Percentiles rank a stretch among this genome's conserved stretches.
Evolutionary conservation across 2,888 invertebrate species (phyloP).

Genomic region (Habrosyne pyritoides): DNA sequence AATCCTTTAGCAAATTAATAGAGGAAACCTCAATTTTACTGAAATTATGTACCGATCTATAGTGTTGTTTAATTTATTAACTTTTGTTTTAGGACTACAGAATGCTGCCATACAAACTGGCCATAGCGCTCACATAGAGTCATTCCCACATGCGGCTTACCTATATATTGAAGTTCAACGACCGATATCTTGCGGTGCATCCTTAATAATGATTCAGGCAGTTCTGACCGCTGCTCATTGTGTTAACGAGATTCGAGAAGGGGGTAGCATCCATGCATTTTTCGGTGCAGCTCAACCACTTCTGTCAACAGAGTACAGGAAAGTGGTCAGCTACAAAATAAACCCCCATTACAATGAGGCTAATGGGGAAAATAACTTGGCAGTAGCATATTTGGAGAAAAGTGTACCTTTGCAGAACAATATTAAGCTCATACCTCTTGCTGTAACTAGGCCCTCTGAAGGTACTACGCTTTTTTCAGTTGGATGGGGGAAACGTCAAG

Average conservation of each 20-base stretch:
- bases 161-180: conserved; percentile 14
- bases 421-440: conserved; percentile 15
- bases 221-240: conserved; percentile 36
- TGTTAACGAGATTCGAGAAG: conserved; percentile 16
- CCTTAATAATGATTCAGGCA: conserved; percentile 25
- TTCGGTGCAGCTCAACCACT: conserved; percentile 21
- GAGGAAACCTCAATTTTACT: too few species aligned
- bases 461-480: conserved; percentile 17
- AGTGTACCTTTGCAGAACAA: too few species aligned
- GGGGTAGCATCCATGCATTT: conserved; percentile 20
- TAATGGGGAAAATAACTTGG: conserved; percentile 11
- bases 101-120: conserved; percentile 17
- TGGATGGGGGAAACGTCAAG: conserved; percentile 27
- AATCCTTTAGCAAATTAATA: too few species aligned
- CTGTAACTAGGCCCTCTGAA: background rate
- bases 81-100: too few species aligned
- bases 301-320: conserved; percentile 9
- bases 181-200: conserved; percentile 28
- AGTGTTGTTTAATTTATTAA: too few species aligned
- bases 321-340: conserved; percentile 8
- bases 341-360: conserved; percentile 10
- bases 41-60: too few species aligned
- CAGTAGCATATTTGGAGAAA: conserved; percentile 12
- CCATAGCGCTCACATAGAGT: conserved; percentile 17
- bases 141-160: conserved; percentile 22